A percentile compares a stretch with the other conserved stretches of the same genome.
Evolutionary conservation across 2,888 invertebrate genomes (phyloP).

Genomic region (Drosophila maculinotata): DNA sequence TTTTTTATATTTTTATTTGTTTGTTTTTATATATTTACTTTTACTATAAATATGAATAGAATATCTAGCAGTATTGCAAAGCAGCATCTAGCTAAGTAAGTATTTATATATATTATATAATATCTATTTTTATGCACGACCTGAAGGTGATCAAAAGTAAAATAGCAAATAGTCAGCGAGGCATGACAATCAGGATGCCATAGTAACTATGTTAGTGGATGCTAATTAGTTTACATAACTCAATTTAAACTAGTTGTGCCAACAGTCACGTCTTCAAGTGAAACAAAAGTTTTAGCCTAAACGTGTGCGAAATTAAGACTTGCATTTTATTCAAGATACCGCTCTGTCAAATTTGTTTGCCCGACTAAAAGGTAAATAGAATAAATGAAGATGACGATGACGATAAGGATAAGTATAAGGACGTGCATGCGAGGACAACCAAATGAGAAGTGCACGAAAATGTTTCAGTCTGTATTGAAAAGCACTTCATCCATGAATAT

Average conservation of each 20-base stretch:
- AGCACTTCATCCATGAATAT: neutral
- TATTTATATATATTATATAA: neutral
- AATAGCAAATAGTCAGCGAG: constrained; percentile 7
- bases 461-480: neutral
- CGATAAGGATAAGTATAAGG: neutral
- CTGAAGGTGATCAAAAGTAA: neutral
- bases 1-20: neutral
- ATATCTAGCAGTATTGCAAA: too few relatives aligned
- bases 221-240: constrained; percentile 26
- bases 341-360: neutral
- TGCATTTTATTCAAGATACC: neutral
- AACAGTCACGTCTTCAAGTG: constrained; percentile 2
- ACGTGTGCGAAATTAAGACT: neutral
- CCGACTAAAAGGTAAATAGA: constrained; percentile 2
- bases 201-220: constrained; percentile 10
- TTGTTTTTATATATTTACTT: neutral
- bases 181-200: constrained; percentile 15
- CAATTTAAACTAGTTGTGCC: constrained; percentile 2
- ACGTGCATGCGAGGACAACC: neutral
- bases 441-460: neutral
- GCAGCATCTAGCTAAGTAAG: too few relatives aligned
- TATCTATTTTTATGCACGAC: constrained; percentile 1
- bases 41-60: fast-evolving
- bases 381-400: constrained; percentile 1
- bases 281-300: constrained; percentile 14